phyloP scores from a whole-genome alignment of 92 coral and sea anemone species.

The Pocillopora meandrina region DNA sequence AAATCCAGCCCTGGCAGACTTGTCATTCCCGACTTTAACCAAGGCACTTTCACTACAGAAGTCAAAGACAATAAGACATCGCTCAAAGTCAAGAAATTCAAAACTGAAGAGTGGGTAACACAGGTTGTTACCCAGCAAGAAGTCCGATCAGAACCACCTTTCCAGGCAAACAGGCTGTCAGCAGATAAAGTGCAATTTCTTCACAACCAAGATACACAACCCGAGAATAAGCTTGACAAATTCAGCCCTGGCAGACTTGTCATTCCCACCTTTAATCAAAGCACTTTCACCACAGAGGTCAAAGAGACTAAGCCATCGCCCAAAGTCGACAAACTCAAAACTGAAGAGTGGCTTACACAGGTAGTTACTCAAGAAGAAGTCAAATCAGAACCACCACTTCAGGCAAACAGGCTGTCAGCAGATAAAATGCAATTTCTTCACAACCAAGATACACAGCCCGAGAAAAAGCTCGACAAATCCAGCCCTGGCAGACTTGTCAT shows the following conservation, averaged over 20 bases:
- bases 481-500: constrained; percentile 20
- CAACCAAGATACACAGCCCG: background rate
- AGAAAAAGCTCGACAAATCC: background rate
- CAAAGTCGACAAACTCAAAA: background rate
- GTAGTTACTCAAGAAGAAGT: background rate
- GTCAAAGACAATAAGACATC: background rate
- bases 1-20: background rate
- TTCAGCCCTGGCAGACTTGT: background rate
- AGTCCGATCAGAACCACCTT: background rate
- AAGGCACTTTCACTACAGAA: background rate
- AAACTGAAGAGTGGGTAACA: background rate
- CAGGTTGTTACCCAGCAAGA: background rate
- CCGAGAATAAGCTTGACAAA: background rate
- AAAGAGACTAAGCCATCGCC: background rate
- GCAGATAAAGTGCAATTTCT: constrained; percentile 2
- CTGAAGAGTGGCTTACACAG: constrained; percentile 18
- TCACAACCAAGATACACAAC: background rate
- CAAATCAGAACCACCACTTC: background rate
- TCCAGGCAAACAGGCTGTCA: background rate
- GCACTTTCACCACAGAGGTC: background rate
- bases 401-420: background rate
- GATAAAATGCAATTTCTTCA: background rate
- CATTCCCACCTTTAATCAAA: constrained; percentile 7
- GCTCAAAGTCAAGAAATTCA: background rate
- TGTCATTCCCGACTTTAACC: background rate